phyloP scores from a whole-genome alignment of 2,797 vertebrate genomes.

The Sebastes vulpes region DNA sequence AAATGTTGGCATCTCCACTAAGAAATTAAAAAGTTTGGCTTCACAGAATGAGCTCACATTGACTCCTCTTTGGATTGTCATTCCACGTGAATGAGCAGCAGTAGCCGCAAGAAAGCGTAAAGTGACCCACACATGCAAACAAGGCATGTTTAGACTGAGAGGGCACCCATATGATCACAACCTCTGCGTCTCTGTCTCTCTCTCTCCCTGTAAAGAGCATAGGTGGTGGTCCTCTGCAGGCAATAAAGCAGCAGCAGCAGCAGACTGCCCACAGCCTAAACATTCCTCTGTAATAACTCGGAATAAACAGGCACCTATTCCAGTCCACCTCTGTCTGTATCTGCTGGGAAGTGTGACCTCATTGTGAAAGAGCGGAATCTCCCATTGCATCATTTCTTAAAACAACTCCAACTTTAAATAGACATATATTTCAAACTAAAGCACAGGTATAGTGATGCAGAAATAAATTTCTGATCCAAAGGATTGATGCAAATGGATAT shows the following conservation, averaged over 20 bases:
- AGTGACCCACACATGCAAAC: not conserved
- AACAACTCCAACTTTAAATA: not conserved
- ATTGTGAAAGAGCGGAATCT: not conserved
- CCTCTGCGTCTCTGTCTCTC: not conserved
- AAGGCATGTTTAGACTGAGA: conserved; percentile 9
- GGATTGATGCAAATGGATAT: not conserved
- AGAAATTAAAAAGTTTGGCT: not conserved
- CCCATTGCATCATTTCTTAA: not conserved
- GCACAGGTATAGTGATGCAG: not conserved
- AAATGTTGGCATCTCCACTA: no score
- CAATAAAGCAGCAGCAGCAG: conserved; percentile 54
- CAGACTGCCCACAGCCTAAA: conserved; percentile 63
- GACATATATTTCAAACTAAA: not conserved
- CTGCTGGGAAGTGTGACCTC: conserved; percentile 25
- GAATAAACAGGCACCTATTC: conserved; percentile 38
- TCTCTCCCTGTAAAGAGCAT: conserved; percentile 14
- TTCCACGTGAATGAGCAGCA: not conserved
- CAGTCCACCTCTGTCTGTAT: conserved; percentile 16
- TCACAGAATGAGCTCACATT: not conserved
- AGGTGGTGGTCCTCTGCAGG: conserved; percentile 61
- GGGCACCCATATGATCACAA: conserved; percentile 17
- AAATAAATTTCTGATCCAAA: not conserved
- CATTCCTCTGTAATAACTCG: conserved; percentile 63
- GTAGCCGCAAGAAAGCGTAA: not conserved
- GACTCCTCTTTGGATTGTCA: not conserved